Base-by-base conservation (phyloP, 1,140 invertebrate genomes). In the Lerema accius region DNA sequence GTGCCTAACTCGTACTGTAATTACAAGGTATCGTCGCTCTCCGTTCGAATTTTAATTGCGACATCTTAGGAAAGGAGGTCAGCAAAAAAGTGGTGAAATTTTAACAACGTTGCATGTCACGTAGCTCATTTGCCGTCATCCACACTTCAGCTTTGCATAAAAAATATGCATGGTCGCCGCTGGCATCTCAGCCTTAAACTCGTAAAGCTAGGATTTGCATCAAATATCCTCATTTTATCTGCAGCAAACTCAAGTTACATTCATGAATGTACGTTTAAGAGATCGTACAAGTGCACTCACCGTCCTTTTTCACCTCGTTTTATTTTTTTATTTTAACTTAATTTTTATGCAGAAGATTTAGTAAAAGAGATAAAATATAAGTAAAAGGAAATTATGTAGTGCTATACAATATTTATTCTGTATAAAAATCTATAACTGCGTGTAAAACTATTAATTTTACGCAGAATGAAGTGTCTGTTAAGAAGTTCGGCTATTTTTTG, bases 81-180 rank as follows among this genome's bases (percentile, higher is more conserved):
- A 26, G 35, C 50, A 40, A 53, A 49, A 53, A n/a, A n/a, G 39
- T 28, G 23, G 50, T 23, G 32, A 40, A 53, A 53, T 53, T 53
- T 53, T 40, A 53, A 53, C 35, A 39, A 53, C 50, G 50, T 53
- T 53, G 50, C 37, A 53, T 53, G 17, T 39, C 49, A 51, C 16
- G 35, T 39, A 53, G 50, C 49, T 39, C 11, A 14, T 35, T 53
- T 19, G 11, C 17, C 50, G 50, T 40, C 35, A 53, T 53, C 37
- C 23, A 13, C 50, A 40, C 37, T 40, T 39, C 16, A 51, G 48
- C 32, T 39, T 14, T 53, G 50, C 35, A 37, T 40, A 9, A 35
- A 53, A 53, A 53, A n/a, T 50, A 37, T 16, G 32, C 32, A 39
- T 32, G 16, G 35, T 11, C 16, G 35, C 49, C 10, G 10, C 48